These are phyloP conservation scores for Pteromalus puparum DNA, from an alignment of 1,140 invertebrate genomes.

Conservation along the genomic window DNA sequence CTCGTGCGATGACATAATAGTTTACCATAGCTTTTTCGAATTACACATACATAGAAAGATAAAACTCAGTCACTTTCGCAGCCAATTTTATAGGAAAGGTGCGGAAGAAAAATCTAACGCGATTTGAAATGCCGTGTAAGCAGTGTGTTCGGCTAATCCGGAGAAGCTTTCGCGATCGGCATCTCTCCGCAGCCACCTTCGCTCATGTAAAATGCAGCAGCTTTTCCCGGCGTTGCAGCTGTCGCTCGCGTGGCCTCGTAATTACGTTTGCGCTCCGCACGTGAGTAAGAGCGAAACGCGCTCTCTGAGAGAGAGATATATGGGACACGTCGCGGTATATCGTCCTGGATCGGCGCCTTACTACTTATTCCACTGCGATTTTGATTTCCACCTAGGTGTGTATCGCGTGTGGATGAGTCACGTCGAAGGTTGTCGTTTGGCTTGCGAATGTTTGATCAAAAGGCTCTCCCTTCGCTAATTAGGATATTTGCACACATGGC, in stretches of 20 bases:
- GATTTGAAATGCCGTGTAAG: too few relatives aligned
- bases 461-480: constrained; percentile 18
- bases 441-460: not conserved
- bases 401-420: not conserved
- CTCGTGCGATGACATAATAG: too few relatives aligned
- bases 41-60: too few relatives aligned
- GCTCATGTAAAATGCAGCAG: not conserved
- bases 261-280: constrained; percentile 20
- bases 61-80: too few relatives aligned
- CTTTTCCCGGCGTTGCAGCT: not conserved
- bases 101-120: too few relatives aligned
- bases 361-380: not conserved
- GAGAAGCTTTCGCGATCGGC: too few relatives aligned
- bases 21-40: too few relatives aligned
- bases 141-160: not conserved
- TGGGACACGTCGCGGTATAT: constrained; percentile 13
- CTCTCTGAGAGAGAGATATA: not conserved
- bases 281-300: not conserved
- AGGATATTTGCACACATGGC: constrained; percentile 6
- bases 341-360: not conserved
- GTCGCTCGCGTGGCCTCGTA: not conserved
- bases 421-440: not conserved
- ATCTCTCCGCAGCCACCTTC: not conserved
- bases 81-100: too few relatives aligned
- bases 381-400: not conserved